Evolutionary conservation across 2,888 invertebrate species (phyloP), one percentile per base, ranked within the genome.

Genomic region (Resseliella maxima): DNA sequence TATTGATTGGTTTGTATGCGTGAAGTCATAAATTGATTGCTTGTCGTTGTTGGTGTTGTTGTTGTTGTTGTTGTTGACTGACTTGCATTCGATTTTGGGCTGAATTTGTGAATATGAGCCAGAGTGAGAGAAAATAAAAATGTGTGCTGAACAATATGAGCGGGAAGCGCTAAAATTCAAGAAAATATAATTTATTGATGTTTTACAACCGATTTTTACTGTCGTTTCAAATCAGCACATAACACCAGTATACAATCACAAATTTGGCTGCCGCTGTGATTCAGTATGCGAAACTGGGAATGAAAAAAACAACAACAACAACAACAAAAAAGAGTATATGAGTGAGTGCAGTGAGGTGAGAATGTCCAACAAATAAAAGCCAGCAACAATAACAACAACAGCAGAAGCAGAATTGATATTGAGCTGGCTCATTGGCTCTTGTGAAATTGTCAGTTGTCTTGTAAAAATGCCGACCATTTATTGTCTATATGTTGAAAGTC

Each of bases 11-110:
- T 3, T 12, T 5, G 72, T 72, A 72, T 72, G 72, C 72, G 72
- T 72, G 72, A 72, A 31, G 72, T 72, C 72, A 35, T 72, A 72
- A 72, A 72, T 72, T 31, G 72, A 72, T 72, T 72, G 72, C 72
- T 15, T 24, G 59, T 27, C n/a, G n/a, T 59, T 27, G 59, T 2
- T 24, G 59, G 59, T 59, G 50, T 50, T 41, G 5, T 41, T 41
- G 41, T 41, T n/a, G n/a, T n/a, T n/a, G n/a, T n/a, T n/a, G n/a
- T n/a, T n/a, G n/a, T n/a, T n/a, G n/a, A n/a, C n/a, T n/a, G n/a
- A n/a, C n/a, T n/a, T 50, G 46, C 46, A 50, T 18, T 50, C 1
- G 15, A 50, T 15, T 41, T 41, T 41, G 5, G 41, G 12, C 41
- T 5, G 41, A 41, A 41, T 41, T 8, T 41, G 41, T 41, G 41